Percentiles rank a stretch among this genome's conserved stretches.
phyloP scores from a whole-genome alignment of 2,113 vertebrate species.

The Pampusana beccarii region DNA sequence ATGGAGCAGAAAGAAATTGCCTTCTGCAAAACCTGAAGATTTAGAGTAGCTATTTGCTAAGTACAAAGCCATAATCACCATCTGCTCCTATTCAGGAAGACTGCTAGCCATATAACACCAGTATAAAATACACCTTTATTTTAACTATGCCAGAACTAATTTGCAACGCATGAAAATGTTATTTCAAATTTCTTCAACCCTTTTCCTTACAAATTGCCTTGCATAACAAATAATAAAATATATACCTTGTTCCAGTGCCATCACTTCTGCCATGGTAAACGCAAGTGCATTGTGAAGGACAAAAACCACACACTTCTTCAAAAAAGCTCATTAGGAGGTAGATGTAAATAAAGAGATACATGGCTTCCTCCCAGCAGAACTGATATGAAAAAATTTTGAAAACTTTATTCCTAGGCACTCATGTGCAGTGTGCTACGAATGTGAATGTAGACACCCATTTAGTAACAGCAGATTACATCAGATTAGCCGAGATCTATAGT shows the following conservation, averaged over 20 bases:
- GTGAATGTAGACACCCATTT: slow-evolving; percentile 62
- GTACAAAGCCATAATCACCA: slow-evolving; percentile 13
- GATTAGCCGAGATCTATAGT: slow-evolving; percentile 80
- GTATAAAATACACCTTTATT: neutral
- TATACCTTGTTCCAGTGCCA: slow-evolving; percentile 86
- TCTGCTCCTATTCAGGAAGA: neutral
- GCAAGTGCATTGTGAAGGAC: slow-evolving; percentile 94
- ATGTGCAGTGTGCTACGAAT: neutral
- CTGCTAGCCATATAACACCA: neutral
- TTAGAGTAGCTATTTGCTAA: neutral
- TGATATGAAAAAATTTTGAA: slow-evolving; percentile 21
- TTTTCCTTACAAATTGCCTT: neutral
- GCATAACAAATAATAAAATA: neutral
- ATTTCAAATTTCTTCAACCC: neutral
- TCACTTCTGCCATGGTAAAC: slow-evolving; percentile 83
- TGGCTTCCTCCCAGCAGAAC: slow-evolving; percentile 65
- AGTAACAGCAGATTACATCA: slow-evolving; percentile 79
- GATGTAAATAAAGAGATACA: slow-evolving; percentile 77
- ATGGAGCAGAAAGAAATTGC: neutral
- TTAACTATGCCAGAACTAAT: neutral
- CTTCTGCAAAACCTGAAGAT: neutral
- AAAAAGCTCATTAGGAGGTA: slow-evolving; percentile 78
- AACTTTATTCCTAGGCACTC: slow-evolving; percentile 44
- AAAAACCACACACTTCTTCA: slow-evolving; percentile 74
- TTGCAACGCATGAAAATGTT: neutral